Conservation (phyloP, 1,140 invertebrate species). For the Pogonognathellus flavescens region DNA sequence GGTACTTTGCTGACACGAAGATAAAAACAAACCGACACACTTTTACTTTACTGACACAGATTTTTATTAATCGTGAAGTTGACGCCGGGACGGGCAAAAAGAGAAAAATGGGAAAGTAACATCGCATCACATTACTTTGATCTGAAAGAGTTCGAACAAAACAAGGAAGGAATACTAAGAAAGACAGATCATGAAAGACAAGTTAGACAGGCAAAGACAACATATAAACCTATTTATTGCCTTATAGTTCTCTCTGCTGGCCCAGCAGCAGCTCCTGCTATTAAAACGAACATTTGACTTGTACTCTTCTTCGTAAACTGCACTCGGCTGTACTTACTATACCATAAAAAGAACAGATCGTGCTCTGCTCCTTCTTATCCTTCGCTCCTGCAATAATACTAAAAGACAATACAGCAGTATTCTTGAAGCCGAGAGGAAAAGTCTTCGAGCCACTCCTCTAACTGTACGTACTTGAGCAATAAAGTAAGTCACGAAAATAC, state of each 20-base stretch:
- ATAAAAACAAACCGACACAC: slow-evolving; percentile 33
- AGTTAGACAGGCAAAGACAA: slow-evolving; percentile 48
- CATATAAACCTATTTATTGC: slow-evolving; percentile 20
- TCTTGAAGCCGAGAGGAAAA: not conserved
- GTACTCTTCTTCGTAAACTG: not conserved
- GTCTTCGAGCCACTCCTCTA: slow-evolving; percentile 14
- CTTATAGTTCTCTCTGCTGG: not conserved
- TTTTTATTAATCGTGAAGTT: slow-evolving; percentile 54
- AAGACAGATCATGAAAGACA: slow-evolving; percentile 24
- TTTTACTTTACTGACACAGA: slow-evolving; percentile 37
- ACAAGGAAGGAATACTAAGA: slow-evolving; percentile 43
- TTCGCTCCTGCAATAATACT: not conserved
- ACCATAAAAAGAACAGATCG: not conserved
- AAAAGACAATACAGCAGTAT: slow-evolving; percentile 12
- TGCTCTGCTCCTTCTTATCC: not conserved
- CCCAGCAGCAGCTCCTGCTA: not conserved
- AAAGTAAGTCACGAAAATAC: slow-evolving; percentile 41
- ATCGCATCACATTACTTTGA: slow-evolving; percentile 38
- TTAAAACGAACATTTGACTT: too few species aligned
- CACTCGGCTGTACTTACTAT: not conserved
- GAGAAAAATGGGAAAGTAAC: slow-evolving; percentile 34
- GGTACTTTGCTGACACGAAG: not conserved
- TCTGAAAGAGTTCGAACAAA: slow-evolving; percentile 26
- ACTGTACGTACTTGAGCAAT: not conserved
- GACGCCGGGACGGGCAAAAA: slow-evolving; percentile 23